Evolutionary conservation across 2,797 vertebrate genomes (phyloP), one percentile per base, ranked within the genome.

Genomic region (Gambelia wislizenii): DNA sequence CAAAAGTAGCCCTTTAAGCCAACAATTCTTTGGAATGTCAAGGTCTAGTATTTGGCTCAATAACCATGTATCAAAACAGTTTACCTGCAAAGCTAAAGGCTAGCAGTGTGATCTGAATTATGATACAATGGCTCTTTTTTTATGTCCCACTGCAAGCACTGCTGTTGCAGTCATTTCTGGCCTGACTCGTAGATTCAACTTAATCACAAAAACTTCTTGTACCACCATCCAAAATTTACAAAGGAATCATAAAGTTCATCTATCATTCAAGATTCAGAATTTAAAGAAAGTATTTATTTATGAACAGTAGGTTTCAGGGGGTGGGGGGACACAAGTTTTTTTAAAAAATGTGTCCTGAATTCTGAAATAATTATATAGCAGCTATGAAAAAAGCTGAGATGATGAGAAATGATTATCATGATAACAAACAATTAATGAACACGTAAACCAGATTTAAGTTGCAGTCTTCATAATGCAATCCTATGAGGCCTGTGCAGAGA

Each of bases 1-100:
- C 85, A 79, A 64, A 33, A 93, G 49, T 36, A 77, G 52, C 0
- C 85, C 54, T 3, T 61, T n/a, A 86, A 88, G 44, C 52, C 44
- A 64, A 72, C 76, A 47, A 9, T 18, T 1, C 78, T 82, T 22
- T 61, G 18, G n/a, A 22, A 2, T 16, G 72, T 47, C 44, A 54
- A 30, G 2, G 13, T 27, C 54, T 64, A 36, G 59, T 61, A 75
- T 3, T 30, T 84, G 70, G 69, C 70, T 84, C 85, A 69, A n/a
- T 82, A 85, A 61, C 56, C 56, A 56, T 85, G 8, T 54, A 64
- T 82, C 77, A 76, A 18, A 47, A 82, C 56, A 79, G 77, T 1
- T 85, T 49, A 76, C 25, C n/a, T 0, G 13, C 80, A 82, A 92
- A 88, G 42, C 56, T 74, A 33, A 1, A 33, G 36, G 77, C 54